Conservation (phyloP, 2,113 vertebrate species). For the Pachycephala philippinensis region DNA sequence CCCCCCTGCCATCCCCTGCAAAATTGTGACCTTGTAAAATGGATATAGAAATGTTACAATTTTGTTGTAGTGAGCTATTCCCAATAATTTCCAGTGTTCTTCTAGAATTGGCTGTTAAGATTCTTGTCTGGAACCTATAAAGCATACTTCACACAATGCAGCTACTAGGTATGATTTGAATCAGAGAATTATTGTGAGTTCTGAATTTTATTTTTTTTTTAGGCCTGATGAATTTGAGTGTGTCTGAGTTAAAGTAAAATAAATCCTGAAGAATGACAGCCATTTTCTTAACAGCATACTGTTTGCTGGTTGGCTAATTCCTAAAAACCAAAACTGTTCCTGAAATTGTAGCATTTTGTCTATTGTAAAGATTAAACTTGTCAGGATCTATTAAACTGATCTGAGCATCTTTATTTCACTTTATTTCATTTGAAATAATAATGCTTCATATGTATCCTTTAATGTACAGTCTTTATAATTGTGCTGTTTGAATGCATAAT, state of each 20-base stretch:
- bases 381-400: not conserved
- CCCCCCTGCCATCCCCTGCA: rapidly evolving
- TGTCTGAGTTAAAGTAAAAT: not conserved
- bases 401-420: not conserved
- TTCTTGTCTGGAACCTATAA: not conserved
- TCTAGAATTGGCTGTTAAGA: not conserved
- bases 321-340: not conserved
- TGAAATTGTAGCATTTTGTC: not conserved
- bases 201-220: not conserved
- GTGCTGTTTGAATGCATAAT: not conserved
- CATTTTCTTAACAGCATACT: not conserved
- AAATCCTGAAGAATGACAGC: not conserved
- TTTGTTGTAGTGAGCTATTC: not conserved
- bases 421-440: not conserved
- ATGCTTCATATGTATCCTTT: not conserved
- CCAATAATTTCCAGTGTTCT: not conserved
- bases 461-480: not conserved
- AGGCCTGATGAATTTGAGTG: not conserved
- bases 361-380: not conserved
- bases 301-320: not conserved
- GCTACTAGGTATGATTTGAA: not conserved
- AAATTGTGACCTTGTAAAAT: not conserved
- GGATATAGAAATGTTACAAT: not conserved
- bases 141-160: not conserved
- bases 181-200: not conserved